phyloP scores from a whole-genome alignment of 2,113 vertebrate species.

The Salvelinus sp. region DNA sequence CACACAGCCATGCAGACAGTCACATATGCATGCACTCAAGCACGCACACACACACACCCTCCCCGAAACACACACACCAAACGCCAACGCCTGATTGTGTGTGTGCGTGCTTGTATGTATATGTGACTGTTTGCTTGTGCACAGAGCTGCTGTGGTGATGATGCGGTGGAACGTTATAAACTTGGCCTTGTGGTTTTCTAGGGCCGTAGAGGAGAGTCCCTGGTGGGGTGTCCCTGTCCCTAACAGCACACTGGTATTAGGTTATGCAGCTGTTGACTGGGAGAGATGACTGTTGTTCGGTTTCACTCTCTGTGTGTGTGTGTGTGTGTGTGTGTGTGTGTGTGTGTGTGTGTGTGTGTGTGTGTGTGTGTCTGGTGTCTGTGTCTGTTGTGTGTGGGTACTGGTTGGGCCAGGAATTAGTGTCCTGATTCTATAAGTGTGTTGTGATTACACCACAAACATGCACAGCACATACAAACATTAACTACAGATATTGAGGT shows the following conservation, averaged over 20 bases:
- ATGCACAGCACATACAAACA: too few relatives aligned
- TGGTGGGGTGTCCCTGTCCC: slow-evolving; percentile 42
- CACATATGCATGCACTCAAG: too few relatives aligned
- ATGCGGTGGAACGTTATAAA: slow-evolving; percentile 22
- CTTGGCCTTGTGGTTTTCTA: slow-evolving; percentile 3
- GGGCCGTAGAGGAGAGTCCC: slow-evolving; percentile 53
- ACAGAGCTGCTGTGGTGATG: slow-evolving; percentile 10
- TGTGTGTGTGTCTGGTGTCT: slow-evolving; percentile 1
- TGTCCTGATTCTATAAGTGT: too few relatives aligned
- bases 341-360: neutral
- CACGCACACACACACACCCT: neutral
- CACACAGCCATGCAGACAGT: neutral
- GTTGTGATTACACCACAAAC: too few relatives aligned
- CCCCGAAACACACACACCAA: neutral
- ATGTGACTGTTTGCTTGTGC: slow-evolving; percentile 5
- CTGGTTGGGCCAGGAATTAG: too few relatives aligned
- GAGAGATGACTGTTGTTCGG: slow-evolving; percentile 65
- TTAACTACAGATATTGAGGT: too few relatives aligned
- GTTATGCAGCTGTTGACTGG: slow-evolving; percentile 72
- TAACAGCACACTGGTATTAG: slow-evolving; percentile 61
- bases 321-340: neutral
- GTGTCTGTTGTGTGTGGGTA: neutral
- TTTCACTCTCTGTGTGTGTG: too few relatives aligned
- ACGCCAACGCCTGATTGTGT: neutral
- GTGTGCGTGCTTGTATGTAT: neutral